Conservation (phyloP, 2,113 vertebrate species). For the Corythornis vintsioides region DNA sequence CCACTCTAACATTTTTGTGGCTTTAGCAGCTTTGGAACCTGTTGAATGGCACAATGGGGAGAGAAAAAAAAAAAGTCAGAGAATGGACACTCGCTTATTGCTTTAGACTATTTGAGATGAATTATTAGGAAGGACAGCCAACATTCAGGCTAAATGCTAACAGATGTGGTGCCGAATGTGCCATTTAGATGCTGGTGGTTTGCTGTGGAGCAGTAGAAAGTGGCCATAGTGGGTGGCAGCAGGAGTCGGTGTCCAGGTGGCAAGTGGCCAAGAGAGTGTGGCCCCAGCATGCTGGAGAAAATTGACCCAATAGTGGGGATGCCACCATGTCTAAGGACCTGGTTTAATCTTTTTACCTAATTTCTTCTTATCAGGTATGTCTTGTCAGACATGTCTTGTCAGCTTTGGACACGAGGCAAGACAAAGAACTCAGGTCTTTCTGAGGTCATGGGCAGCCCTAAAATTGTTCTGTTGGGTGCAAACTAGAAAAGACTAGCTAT, state of each 20-base stretch:
- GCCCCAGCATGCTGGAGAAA: not conserved
- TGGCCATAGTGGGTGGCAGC: not conserved
- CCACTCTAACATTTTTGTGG: conserved; percentile 75
- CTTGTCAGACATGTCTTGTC: not conserved
- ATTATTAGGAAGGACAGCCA: conserved; percentile 63
- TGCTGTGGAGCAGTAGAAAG: not conserved
- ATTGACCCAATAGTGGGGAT: not conserved
- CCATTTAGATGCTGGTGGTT: not conserved
- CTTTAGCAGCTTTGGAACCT: conserved; percentile 65
- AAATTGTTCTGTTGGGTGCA: not conserved
- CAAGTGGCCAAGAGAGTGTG: not conserved
- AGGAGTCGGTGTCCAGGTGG: not conserved
- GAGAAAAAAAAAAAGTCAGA: not conserved
- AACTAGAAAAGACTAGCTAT: not conserved
- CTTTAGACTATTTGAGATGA: not conserved
- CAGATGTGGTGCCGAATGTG: not conserved
- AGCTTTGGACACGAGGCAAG: not conserved
- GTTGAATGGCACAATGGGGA: conserved; percentile 59
- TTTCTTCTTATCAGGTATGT: not conserved
- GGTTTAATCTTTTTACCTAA: not conserved
- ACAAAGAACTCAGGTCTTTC: not conserved
- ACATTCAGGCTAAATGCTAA: not conserved
- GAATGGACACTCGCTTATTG: conserved; percentile 2
- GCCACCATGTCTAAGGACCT: fast-evolving
- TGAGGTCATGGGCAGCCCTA: fast-evolving